These are phyloP conservation scores for Agriopis leucophaearia DNA, from an alignment of 2,888 invertebrate genomes.

Conservation along the genomic window DNA sequence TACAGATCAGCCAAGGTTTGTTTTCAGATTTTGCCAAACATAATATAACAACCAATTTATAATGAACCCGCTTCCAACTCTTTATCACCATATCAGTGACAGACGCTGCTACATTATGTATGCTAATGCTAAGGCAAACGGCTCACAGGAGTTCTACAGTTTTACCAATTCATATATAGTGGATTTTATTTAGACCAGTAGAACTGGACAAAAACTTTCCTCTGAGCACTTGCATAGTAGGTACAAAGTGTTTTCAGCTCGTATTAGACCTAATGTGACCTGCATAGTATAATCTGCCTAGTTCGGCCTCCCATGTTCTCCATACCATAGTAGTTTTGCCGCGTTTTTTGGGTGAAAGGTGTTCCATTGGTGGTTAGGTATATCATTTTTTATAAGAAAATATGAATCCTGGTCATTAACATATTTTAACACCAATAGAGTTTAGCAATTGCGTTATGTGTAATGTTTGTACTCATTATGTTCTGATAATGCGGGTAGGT, in stretches of 20 bases:
- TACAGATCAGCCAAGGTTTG: neutral
- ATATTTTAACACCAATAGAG: too few relatives aligned
- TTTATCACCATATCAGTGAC: slow-evolving; percentile 55
- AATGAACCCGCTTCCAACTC: slow-evolving; percentile 38
- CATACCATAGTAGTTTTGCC: too few relatives aligned
- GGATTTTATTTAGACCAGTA: neutral
- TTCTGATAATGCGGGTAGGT: too few relatives aligned
- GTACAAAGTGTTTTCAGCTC: too few relatives aligned
- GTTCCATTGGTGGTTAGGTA: too few relatives aligned
- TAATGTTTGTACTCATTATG: too few relatives aligned
- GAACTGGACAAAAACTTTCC: neutral
- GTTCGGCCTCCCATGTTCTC: too few relatives aligned
- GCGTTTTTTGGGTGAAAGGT: too few relatives aligned
- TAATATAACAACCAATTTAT: neutral
- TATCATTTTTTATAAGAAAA: too few relatives aligned
- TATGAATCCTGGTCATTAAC: too few relatives aligned
- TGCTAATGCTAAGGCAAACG: slow-evolving; percentile 49
- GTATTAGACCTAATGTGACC: too few relatives aligned
- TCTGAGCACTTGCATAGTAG: neutral
- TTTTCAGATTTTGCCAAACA: slow-evolving; percentile 21
- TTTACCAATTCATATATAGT: slow-evolving; percentile 10
- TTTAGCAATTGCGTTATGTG: too few relatives aligned
- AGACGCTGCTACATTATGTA: slow-evolving; percentile 58
- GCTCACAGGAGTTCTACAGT: slow-evolving; percentile 26
- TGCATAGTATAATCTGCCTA: neutral